Base-by-base conservation (phyloP, 2,888 invertebrate genomes). In the Eudemis profundana region DNA sequence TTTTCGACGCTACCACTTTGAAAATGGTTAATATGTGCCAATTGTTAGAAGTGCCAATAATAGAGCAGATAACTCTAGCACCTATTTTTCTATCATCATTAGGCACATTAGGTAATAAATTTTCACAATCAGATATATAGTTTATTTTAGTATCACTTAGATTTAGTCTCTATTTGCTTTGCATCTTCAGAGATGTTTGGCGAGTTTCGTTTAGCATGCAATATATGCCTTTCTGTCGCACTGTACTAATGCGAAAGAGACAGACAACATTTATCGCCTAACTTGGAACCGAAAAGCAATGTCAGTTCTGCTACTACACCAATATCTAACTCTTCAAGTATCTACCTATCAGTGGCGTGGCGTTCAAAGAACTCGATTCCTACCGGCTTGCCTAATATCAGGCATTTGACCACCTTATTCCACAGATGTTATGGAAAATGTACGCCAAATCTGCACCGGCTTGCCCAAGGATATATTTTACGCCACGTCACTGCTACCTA, bases 31-130 rank as follows among this genome's bases (percentile, higher is more conserved):
- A 23, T 3, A 23, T 33, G 33, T 33, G 33, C 33, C 33, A 33
- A 33, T 33, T 8, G 23, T 23, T 23, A 5, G 23, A 23, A 23
- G 33, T 33, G 33, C 33, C 33, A 33, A 1, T 10, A 33, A 33
- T 8, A 33, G 33, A 33, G 33, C 33, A 33, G 33, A 10, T 29
- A 10, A 33, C 33, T 10, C 33, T 60, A 53, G 46, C 65, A 65
- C 65, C 50, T 65, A 65, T 65, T 65, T 65, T 65, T 60, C 59
- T 59, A 65, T 51, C 14, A 15, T 29, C 38, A 46, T 40, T 49
- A 49, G 33, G 64, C 64, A 64, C 57, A 44, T 40, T 40, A n/a
- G n/a, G n/a, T n/a, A 49, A 44, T 36, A 50, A 64, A 64, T 23
- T 23, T 53, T 61, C 42, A 64, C 59, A 59, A 27, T 42, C 47